A percentile compares a stretch with the other conserved stretches of the same genome.
phyloP scores from a whole-genome alignment of 2,797 vertebrate genomes.

The Odontamblyopus rebecca region DNA sequence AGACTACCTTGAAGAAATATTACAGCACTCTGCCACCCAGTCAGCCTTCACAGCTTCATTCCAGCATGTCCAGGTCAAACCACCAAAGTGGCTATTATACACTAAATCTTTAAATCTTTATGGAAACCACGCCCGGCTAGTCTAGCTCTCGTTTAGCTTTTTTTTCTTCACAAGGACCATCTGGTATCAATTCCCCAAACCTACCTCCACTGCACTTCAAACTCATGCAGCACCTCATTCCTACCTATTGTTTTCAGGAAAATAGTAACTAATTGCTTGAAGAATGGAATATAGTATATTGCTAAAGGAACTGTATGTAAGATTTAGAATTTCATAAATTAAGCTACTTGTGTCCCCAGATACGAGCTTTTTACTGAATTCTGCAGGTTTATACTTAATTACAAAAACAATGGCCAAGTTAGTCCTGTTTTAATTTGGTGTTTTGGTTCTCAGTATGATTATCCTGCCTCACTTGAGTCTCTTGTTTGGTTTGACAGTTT shows the following conservation, averaged over 20 bases:
- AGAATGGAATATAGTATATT: background rate
- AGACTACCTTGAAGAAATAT: background rate
- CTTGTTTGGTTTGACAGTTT: no score
- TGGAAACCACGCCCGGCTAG: constrained; percentile 21
- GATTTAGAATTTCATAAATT: no score
- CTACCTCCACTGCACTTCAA: constrained; percentile 3
- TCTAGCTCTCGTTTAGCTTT: constrained; percentile 53
- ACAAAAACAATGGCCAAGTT: no score
- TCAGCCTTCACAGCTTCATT: background rate
- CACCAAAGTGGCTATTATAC: background rate
- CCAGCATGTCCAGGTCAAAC: background rate
- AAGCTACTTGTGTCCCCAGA: no score
- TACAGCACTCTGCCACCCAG: background rate
- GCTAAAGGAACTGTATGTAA: no score
- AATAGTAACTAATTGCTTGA: background rate
- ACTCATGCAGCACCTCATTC: background rate
- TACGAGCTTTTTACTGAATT: no score
- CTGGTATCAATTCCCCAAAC: constrained; percentile 58
- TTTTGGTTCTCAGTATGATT: no score
- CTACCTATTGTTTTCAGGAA: background rate
- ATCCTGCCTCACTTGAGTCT: no score
- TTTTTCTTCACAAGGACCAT: constrained; percentile 64
- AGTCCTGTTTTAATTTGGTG: no score
- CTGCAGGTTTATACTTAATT: no score
- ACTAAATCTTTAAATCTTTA: background rate